Evolutionary conservation across 2,797 vertebrate genomes (phyloP), one percentile per base, ranked within the genome.

Genomic region (Microhierax caerulescens): DNA sequence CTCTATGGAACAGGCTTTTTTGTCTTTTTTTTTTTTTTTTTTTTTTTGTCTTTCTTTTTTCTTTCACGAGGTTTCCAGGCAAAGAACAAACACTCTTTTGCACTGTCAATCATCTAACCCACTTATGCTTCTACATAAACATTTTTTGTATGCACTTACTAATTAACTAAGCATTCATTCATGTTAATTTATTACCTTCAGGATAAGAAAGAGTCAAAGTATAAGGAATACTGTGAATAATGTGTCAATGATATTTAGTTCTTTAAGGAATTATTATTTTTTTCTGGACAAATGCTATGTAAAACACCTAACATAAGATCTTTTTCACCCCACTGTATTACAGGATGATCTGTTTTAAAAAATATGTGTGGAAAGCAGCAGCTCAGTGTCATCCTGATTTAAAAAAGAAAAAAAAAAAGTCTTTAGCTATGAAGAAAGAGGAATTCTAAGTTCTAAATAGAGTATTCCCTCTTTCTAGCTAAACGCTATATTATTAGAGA

Each of bases 61-160:
- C 77, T 56, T 63, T 65, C 81, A 83, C 90, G 73, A 94, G 93
- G 88, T 87, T 93, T 95, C 84, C 75, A 94, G 90, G 22, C 41
- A 75, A 85, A 88, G 53, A 84, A 72, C 22, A 79, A 72, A 83
- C 7, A 18, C 30, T 68, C 60, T 79, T 70, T 87, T 94, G 50
- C 28, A 65, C 53, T 76, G 64, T 76, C 53, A 85, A 7, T 48
- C 43, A 65, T 88, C 50, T 72, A 76, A 84, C 41, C 30, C 47
- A 45, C 43, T 82, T 76, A 56, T 74, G 36, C 56, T 70, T 54
- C 41, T 81, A 76, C 60, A 60, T 60, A 60, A 72, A 34, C 45
- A n/a, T 72, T 54, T 94, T 90, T 72, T 81, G 39, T 51, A 69
- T 88, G 54, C 19, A 48, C 82, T 93, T 93, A 78, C 59, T 87